Evolutionary conservation across 2,113 vertebrate genomes (phyloP).

Genomic region (Pseudopipra pipra): DNA sequence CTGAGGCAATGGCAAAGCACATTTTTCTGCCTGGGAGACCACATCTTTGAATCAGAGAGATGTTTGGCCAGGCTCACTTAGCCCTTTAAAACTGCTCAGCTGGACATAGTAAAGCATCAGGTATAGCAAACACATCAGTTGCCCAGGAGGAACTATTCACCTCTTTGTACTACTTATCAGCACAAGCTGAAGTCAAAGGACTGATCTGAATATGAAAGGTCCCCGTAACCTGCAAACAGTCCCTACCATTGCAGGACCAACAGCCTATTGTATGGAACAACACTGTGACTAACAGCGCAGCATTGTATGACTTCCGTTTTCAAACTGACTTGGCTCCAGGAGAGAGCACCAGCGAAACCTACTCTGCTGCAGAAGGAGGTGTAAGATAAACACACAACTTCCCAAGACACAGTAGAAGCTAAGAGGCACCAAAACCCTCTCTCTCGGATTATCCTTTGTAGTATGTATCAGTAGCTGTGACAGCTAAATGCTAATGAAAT

Average conservation of each 20-base stretch:
- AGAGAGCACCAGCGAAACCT: neutral
- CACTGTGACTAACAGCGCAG: neutral
- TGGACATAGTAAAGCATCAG: neutral
- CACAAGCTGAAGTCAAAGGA: neutral
- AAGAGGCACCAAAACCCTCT: neutral
- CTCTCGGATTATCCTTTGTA: neutral
- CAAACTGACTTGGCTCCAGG: neutral
- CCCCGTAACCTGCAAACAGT: neutral
- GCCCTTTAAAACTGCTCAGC: neutral
- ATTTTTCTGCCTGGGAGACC: neutral
- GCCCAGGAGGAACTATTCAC: neutral
- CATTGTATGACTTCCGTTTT: neutral
- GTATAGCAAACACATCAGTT: neutral
- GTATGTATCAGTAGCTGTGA: neutral
- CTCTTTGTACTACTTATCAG: neutral
- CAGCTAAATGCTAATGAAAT: neutral
- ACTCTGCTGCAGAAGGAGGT: neutral
- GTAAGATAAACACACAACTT: neutral
- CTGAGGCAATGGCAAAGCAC: neutral
- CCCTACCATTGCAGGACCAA: neutral
- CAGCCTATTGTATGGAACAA: neutral
- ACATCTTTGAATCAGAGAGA: neutral
- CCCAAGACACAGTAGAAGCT: neutral
- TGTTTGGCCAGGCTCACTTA: neutral
- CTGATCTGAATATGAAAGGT: neutral